Conservation (phyloP, 2,797 vertebrate species). For the Helarctos malayanus region DNA sequence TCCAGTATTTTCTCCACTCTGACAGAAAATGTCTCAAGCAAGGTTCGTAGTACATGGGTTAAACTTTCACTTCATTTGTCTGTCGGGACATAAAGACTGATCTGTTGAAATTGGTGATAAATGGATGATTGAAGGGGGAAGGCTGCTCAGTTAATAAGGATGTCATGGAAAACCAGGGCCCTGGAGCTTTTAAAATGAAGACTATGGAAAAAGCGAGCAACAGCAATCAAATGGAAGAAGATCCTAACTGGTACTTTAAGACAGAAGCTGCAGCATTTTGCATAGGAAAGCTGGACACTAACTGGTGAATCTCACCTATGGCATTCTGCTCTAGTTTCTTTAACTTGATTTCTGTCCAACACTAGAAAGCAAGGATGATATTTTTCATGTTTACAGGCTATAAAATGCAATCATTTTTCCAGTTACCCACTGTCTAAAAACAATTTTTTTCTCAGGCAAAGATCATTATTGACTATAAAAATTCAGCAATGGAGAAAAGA, state of each 20-base stretch:
- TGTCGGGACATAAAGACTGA: not conserved
- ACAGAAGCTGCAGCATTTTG: not conserved
- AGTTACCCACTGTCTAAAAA: not conserved
- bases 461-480: constrained; percentile 33
- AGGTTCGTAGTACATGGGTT: not conserved
- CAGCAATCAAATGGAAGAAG: not conserved
- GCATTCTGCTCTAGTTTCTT: constrained; percentile 25
- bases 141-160: not conserved
- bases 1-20: not conserved
- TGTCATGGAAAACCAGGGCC: not conserved
- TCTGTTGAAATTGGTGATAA: not conserved
- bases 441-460: constrained; percentile 12
- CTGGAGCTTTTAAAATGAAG: not conserved
- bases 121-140: not conserved
- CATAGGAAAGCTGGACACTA: not conserved
- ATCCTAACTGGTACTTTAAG: not conserved
- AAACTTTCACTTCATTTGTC: not conserved
- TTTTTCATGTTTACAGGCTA: constrained; percentile 28
- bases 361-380: not conserved
- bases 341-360: constrained; percentile 39
- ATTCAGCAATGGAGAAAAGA: constrained; percentile 51
- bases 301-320: not conserved
- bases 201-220: not conserved
- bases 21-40: not conserved
- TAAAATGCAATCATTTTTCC: not conserved